Conservation (phyloP, 2,797 vertebrate genomes). For the Nothura maculosa region DNA sequence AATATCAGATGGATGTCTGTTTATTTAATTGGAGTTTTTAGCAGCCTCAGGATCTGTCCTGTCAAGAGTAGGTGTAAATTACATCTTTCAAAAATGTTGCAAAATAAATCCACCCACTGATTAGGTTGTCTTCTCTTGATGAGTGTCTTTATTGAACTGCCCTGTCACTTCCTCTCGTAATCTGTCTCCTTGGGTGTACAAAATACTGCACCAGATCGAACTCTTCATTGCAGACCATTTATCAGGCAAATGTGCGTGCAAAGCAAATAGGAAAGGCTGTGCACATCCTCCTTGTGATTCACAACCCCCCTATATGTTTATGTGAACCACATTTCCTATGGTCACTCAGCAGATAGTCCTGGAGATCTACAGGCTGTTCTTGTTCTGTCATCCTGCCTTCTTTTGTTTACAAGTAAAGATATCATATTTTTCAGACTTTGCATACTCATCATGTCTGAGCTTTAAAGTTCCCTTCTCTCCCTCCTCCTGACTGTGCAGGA, state of each 20-base stretch:
- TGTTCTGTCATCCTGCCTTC: not conserved
- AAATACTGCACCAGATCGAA: not conserved
- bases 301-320: conserved; percentile 20
- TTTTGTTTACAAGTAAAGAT: not conserved
- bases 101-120: not conserved
- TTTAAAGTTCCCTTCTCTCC: not conserved
- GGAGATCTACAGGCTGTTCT: not conserved
- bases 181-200: rapidly evolving
- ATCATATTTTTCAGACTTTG: not conserved
- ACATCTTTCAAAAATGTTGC: not conserved
- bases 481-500: not conserved
- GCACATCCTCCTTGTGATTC: not conserved
- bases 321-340: not conserved
- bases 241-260: not conserved
- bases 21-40: not conserved
- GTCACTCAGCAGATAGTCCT: not conserved
- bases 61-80: not conserved
- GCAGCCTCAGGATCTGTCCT: not conserved
- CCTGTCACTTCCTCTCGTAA: not conserved
- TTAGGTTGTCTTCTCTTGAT: not conserved
- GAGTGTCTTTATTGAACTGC: not conserved
- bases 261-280: not conserved
- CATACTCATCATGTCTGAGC: not conserved
- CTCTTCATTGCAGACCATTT: not conserved
- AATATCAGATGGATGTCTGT: not conserved